phyloP scores from a whole-genome alignment of 2,113 vertebrate genomes.

The Terrapene triunguis region DNA sequence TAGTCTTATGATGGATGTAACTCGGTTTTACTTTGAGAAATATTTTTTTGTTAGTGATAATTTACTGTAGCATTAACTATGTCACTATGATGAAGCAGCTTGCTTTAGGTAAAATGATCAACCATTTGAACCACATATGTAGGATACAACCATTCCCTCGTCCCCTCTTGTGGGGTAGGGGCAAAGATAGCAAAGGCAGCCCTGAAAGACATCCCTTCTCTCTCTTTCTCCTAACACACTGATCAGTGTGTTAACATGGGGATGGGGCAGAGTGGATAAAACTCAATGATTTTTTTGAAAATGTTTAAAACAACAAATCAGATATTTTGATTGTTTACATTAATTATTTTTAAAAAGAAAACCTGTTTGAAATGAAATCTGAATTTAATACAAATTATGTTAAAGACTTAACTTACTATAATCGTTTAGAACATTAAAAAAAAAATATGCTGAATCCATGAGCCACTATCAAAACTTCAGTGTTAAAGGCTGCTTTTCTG shows the following conservation, averaged over 20 bases:
- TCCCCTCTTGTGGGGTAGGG: neutral
- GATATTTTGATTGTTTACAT: too few relatives aligned
- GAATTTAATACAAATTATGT: too few relatives aligned
- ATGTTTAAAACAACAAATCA: too few relatives aligned
- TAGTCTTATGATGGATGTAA: neutral
- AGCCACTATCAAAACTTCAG: too few relatives aligned
- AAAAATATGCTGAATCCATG: too few relatives aligned
- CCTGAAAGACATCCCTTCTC: neutral
- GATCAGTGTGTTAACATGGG: neutral
- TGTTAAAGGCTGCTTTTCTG: too few relatives aligned
- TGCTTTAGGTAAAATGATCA: neutral
- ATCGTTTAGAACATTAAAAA: too few relatives aligned
- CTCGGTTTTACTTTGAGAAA: neutral
- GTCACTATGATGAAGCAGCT: neutral
- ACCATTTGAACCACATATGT: neutral
- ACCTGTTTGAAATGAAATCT: too few relatives aligned
- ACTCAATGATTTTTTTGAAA: too few relatives aligned
- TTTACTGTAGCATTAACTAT: neutral
- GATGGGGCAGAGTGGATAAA: too few relatives aligned
- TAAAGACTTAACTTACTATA: too few relatives aligned
- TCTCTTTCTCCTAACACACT: neutral
- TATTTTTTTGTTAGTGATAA: neutral
- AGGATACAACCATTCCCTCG: neutral
- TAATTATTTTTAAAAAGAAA: too few relatives aligned
- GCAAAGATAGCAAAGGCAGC: accelerated